These are phyloP conservation scores for Zoanthus solanderi DNA, from an alignment of 92 coral and sea anemone genomes.

Conservation along the genomic window DNA sequence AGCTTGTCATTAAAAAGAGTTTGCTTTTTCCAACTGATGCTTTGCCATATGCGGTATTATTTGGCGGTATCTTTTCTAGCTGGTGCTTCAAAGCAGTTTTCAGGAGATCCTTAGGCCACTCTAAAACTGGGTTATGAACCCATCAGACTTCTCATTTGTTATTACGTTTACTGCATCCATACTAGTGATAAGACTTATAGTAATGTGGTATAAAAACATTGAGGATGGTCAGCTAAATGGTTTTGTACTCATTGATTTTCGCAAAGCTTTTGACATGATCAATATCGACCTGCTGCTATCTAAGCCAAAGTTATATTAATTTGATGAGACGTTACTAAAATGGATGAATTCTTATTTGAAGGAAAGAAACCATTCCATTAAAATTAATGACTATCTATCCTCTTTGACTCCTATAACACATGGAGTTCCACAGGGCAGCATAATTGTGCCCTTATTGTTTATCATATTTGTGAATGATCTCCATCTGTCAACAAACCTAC, in stretches of 20 bases:
- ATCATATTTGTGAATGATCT: slow-evolving; percentile 33
- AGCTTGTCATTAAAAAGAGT: no score
- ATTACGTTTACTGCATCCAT: no score
- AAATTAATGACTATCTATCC: slow-evolving; percentile 32
- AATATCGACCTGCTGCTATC: neutral
- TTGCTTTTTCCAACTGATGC: no score
- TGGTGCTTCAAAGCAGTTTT: no score
- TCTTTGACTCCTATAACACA: slow-evolving; percentile 18
- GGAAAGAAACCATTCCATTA: slow-evolving; percentile 42
- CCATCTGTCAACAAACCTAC: neutral
- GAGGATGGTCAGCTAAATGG: neutral
- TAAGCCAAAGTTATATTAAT: neutral
- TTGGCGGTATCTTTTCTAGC: no score
- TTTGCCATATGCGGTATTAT: no score
- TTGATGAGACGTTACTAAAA: slow-evolving; percentile 24
- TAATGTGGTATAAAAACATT: no score
- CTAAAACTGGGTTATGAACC: no score
- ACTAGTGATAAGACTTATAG: no score
- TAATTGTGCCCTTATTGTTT: slow-evolving; percentile 59
- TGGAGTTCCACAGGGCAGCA: slow-evolving; percentile 39
- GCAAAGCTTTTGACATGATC: slow-evolving; percentile 46
- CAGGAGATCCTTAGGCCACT: no score
- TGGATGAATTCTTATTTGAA: slow-evolving; percentile 56
- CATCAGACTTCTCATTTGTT: no score
- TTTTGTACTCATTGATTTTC: slow-evolving; percentile 6